phyloP scores from a whole-genome alignment of 2,113 vertebrate genomes.

The Malurus cyaneus region DNA sequence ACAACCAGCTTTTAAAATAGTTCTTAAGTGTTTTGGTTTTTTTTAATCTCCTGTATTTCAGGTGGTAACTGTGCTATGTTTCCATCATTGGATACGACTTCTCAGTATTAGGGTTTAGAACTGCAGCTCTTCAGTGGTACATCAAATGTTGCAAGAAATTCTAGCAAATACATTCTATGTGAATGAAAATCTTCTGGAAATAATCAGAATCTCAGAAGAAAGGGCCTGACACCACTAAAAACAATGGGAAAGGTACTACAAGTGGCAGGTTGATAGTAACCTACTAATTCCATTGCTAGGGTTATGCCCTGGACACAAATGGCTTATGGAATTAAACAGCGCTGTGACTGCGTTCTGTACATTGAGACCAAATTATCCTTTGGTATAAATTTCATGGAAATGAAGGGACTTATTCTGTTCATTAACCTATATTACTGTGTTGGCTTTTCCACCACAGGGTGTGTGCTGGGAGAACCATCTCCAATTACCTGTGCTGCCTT shows the following conservation, averaged over 20 bases:
- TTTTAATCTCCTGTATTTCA: rapidly evolving
- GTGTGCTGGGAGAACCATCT: not conserved
- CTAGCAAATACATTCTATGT: not conserved
- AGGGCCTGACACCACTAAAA: not conserved
- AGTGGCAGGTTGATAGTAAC: not conserved
- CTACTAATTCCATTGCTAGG: not conserved
- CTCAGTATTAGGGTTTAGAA: not conserved
- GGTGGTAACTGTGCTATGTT: not conserved
- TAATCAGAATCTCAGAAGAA: not conserved
- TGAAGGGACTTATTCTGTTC: not conserved
- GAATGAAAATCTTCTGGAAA: not conserved
- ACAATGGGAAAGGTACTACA: not conserved
- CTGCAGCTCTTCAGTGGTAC: not conserved
- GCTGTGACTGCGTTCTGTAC: not conserved
- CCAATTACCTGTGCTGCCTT: not conserved
- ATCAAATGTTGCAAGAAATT: not conserved
- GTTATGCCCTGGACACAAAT: not conserved
- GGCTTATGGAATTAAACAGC: not conserved
- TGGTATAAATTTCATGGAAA: not conserved
- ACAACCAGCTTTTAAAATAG: not conserved
- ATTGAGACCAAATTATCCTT: not conserved
- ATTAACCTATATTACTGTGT: not conserved
- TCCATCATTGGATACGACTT: not conserved
- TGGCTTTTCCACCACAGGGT: not conserved
- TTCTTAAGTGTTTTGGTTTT: not conserved